Percentiles rank a stretch among this genome's conserved stretches.
Conservation (phyloP, 2,113 vertebrate genomes). For the Coregonus clupeaformis region DNA sequence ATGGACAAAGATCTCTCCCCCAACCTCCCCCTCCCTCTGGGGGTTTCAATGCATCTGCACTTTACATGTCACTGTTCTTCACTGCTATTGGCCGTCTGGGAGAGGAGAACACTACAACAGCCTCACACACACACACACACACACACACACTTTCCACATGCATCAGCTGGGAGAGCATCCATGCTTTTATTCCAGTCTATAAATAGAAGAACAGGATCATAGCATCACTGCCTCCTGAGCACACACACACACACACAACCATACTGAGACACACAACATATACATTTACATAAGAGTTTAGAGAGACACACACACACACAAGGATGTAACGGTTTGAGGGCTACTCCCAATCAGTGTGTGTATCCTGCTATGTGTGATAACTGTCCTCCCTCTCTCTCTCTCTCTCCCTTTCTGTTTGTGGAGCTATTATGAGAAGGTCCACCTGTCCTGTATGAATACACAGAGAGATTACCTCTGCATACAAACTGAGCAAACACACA, state of each 20-base stretch:
- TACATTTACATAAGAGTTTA: neutral
- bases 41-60: neutral
- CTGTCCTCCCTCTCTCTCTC: neutral
- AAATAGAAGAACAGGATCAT: constrained; percentile 38
- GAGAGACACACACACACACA: constrained; percentile 2
- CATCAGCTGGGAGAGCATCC: constrained; percentile 35
- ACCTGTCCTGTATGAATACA: constrained; percentile 44
- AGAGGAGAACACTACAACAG: neutral
- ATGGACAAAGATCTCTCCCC: neutral
- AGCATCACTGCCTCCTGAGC: neutral
- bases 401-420: constrained; percentile 44
- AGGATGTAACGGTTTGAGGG: no score
- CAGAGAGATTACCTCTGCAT: constrained; percentile 5
- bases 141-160: constrained; percentile 35
- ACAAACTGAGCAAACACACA: constrained; percentile 16
- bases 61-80: constrained; percentile 11
- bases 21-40: neutral
- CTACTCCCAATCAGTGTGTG: neutral
- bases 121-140: neutral
- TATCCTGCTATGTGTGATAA: neutral
- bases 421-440: constrained; percentile 46
- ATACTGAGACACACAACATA: constrained; percentile 4
- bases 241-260: neutral
- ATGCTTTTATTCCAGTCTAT: constrained; percentile 44
- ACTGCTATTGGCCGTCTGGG: neutral